Conservation (phyloP, 1,140 invertebrate genomes). For the Sminthurinus signatus region DNA sequence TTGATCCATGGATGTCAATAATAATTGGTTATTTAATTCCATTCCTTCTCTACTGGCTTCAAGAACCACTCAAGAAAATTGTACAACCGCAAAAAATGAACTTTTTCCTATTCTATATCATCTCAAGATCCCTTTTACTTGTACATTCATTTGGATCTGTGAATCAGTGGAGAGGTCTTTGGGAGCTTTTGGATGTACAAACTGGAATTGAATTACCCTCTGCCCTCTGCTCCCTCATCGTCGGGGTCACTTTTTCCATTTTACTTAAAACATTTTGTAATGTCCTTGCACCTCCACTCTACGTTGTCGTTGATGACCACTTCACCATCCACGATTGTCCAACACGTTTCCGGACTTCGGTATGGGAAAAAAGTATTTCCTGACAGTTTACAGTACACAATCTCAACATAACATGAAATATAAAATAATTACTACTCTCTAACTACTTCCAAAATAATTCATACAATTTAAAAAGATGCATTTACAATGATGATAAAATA, state of each 20-base stretch:
- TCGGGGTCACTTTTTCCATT: constrained; percentile 37
- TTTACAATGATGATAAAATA: no score
- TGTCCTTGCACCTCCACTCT: constrained; percentile 45
- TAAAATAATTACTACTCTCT: no score
- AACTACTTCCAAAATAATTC: no score
- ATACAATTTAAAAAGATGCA: no score
- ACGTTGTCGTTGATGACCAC: constrained; percentile 42
- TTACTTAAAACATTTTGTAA: constrained; percentile 42
- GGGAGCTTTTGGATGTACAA: constrained; percentile 23
- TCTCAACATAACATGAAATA: no score
- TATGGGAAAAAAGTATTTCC: no score
- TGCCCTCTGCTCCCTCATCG: constrained; percentile 22
- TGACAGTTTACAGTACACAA: neutral
- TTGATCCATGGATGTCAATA: constrained; percentile 40
- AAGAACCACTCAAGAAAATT: constrained; percentile 25
- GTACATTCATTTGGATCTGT: constrained; percentile 34
- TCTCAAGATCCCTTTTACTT: constrained; percentile 28
- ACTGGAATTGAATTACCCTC: constrained; percentile 22
- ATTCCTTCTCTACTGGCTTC: constrained; percentile 30
- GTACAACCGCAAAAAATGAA: constrained; percentile 21
- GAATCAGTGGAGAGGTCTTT: constrained; percentile 40
- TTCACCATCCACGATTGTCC: constrained; percentile 36
- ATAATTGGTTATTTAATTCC: constrained; percentile 41
- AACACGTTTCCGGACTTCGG: constrained; percentile 30
- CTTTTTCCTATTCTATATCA: constrained; percentile 31